Conservation (phyloP, 2,113 vertebrate genomes). For the Rhea pennata region DNA sequence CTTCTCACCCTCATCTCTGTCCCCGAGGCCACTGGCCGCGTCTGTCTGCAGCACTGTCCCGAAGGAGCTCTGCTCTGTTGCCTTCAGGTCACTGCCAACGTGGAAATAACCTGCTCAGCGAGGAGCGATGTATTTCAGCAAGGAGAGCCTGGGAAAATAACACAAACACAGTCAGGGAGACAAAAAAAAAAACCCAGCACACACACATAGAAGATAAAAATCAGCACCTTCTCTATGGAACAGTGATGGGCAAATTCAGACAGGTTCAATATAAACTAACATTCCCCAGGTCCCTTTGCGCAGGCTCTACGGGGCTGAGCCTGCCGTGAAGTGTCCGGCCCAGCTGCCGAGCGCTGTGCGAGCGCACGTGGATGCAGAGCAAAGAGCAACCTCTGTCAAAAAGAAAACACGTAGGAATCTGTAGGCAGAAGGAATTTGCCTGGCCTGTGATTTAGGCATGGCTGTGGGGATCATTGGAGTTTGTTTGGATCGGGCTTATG, state of each 20-base stretch:
- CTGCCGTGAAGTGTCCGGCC: too few relatives aligned
- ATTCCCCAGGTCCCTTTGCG: neutral
- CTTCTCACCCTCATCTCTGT: neutral
- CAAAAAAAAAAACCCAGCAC: neutral
- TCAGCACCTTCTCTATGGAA: fast-evolving
- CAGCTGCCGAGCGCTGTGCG: neutral
- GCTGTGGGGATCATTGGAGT: neutral
- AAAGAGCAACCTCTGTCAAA: fast-evolving
- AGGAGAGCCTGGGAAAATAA: neutral
- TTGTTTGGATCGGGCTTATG: neutral
- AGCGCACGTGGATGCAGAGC: too few relatives aligned
- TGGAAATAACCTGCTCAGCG: neutral
- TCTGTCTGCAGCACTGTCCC: neutral
- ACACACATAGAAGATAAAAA: neutral
- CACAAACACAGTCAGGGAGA: neutral
- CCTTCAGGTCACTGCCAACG: neutral
- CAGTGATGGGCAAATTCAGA: fast-evolving
- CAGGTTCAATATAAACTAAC: fast-evolving
- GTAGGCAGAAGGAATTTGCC: neutral
- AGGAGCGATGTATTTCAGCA: neutral
- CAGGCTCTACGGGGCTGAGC: neutral
- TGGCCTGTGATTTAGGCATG: neutral
- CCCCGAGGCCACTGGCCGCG: fast-evolving
- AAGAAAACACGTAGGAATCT: fast-evolving
- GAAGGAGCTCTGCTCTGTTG: fast-evolving